phyloP scores from a whole-genome alignment of 1,140 invertebrate species.

The Pseudomyrmex flavicornis region DNA sequence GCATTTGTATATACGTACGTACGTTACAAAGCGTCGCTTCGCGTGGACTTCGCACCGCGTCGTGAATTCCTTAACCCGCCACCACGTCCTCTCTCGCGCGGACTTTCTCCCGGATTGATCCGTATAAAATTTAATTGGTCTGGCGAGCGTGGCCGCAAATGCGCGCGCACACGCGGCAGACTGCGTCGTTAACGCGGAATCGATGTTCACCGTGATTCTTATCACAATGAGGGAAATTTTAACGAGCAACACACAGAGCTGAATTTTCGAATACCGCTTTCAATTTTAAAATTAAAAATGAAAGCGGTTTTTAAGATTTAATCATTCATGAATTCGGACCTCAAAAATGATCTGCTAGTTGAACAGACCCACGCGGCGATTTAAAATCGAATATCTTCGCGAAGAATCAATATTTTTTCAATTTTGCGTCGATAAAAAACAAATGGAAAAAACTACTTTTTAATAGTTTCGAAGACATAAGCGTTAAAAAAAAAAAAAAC shows the following conservation, averaged over 20 bases:
- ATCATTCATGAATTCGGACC: too few species aligned
- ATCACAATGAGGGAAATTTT: not conserved
- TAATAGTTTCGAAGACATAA: too few species aligned
- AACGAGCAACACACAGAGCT: too few species aligned
- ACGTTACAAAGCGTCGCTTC: slow-evolving; percentile 26
- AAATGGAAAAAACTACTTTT: too few species aligned
- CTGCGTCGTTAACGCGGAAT: slow-evolving; percentile 54
- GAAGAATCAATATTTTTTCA: too few species aligned
- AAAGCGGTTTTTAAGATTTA: too few species aligned
- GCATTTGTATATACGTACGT: not conserved
- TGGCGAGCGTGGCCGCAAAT: slow-evolving; percentile 58
- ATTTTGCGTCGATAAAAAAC: too few species aligned
- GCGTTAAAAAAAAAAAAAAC: too few species aligned
- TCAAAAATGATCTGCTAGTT: too few species aligned
- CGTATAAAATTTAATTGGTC: slow-evolving; percentile 70
- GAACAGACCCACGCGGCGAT: too few species aligned
- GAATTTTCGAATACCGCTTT: not conserved
- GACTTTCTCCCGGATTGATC: slow-evolving; percentile 65
- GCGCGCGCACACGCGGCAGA: not conserved
- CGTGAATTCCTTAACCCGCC: slow-evolving; percentile 19
- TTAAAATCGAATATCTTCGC: too few species aligned
- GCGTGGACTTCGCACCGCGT: slow-evolving; percentile 37
- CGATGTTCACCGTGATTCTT: slow-evolving; percentile 19
- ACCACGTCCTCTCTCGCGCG: not conserved
- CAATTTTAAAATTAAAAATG: too few species aligned